These are phyloP conservation scores for Bombus fervidus DNA, from an alignment of 1,140 invertebrate genomes.

Conservation along the genomic window DNA sequence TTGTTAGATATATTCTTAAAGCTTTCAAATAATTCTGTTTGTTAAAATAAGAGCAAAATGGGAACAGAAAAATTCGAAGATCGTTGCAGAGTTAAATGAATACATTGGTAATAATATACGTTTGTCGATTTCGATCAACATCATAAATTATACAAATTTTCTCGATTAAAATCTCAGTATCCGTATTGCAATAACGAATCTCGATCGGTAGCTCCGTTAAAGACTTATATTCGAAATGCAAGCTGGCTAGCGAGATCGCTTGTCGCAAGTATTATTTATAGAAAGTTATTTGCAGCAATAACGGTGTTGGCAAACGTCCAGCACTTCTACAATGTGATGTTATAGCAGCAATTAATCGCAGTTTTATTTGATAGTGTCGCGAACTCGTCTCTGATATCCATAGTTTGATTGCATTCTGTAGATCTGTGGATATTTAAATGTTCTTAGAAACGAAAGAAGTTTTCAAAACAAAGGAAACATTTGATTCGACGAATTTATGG, in stretches of 20 bases:
- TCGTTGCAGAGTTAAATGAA: too few species aligned
- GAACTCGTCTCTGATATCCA: neutral
- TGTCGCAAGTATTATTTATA: constrained; percentile 63
- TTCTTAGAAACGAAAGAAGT: neutral
- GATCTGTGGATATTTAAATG: neutral
- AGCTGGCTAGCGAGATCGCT: constrained; percentile 51
- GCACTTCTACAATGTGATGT: constrained; percentile 55
- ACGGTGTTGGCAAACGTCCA: constrained; percentile 57
- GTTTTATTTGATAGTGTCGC: constrained; percentile 40
- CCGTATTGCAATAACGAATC: neutral
- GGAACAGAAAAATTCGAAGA: too few species aligned
- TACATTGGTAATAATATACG: too few species aligned
- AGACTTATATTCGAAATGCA: constrained; percentile 36
- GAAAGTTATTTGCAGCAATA: constrained; percentile 66
- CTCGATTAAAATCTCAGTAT: neutral
- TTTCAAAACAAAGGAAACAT: neutral
- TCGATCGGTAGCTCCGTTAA: neutral
- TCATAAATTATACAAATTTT: too few species aligned
- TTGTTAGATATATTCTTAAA: too few species aligned
- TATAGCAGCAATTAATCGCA: constrained; percentile 53
- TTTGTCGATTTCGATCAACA: too few species aligned
- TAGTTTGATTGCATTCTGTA: neutral
- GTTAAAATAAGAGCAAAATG: too few species aligned
- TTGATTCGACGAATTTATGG: neutral
- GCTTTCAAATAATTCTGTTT: too few species aligned